These are phyloP conservation scores for Tetragnatha versicolor DNA, from an alignment of 1,140 invertebrate genomes.

Conservation along the genomic window DNA sequence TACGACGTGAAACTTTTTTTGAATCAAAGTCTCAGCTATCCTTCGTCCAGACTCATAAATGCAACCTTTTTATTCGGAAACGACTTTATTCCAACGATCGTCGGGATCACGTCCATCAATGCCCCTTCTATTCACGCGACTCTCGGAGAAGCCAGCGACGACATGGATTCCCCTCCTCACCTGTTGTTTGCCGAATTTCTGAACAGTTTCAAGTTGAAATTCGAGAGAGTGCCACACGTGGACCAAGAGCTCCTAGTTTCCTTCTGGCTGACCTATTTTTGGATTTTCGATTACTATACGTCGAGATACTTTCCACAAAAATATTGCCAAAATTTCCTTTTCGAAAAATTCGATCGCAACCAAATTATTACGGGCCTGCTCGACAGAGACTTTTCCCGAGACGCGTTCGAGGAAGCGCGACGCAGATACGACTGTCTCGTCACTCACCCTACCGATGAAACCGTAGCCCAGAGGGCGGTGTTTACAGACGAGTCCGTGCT, in stretches of 20 bases:
- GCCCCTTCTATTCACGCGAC: background rate
- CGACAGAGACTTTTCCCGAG: background rate
- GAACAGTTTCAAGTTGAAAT: background rate
- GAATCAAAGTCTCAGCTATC: background rate
- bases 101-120: background rate
- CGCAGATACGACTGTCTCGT: background rate
- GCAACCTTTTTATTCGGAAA: constrained; percentile 7
- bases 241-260: background rate
- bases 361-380: background rate
- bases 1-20: background rate
- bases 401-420: background rate
- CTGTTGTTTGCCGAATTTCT: background rate
- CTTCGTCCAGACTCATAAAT: background rate
- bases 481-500: background rate
- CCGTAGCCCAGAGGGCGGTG: background rate
- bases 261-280: background rate
- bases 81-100: background rate
- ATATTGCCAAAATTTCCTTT: background rate
- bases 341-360: constrained; percentile 1
- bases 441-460: too few relatives aligned
- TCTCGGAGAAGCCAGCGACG: too few relatives aligned
- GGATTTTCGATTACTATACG: constrained; percentile 4
- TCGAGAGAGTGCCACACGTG: background rate
- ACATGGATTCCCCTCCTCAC: too few relatives aligned
- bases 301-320: background rate